These are phyloP conservation scores for Spisula solida DNA, from an alignment of 2,888 invertebrate species.

Conservation along the genomic window DNA sequence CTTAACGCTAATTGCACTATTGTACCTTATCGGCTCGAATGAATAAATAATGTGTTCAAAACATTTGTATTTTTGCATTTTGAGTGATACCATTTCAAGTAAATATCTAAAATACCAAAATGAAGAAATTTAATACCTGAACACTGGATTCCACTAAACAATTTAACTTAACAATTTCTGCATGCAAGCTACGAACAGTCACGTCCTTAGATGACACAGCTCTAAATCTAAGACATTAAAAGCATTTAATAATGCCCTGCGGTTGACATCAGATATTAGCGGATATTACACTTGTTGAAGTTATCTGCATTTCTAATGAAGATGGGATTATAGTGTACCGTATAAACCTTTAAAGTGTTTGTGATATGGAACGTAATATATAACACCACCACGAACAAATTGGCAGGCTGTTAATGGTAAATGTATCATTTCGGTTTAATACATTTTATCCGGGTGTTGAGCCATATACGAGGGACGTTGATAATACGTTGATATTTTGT, in stretches of 20 bases:
- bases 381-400: too few relatives aligned
- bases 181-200: background rate
- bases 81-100: too few relatives aligned
- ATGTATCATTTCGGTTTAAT: too few relatives aligned
- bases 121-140: background rate
- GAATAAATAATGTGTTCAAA: too few relatives aligned
- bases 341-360: background rate
- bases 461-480: too few relatives aligned
- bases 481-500: too few relatives aligned
- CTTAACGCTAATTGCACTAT: too few relatives aligned
- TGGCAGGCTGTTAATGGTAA: too few relatives aligned
- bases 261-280: background rate
- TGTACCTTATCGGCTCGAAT: too few relatives aligned
- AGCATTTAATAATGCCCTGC: background rate
- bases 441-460: too few relatives aligned
- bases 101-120: background rate
- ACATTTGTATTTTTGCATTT: too few relatives aligned
- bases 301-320: background rate
- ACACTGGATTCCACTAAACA: background rate
- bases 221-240: background rate
- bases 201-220: background rate
- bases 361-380: background rate
- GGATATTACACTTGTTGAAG: background rate
- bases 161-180: background rate
- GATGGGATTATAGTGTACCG: background rate